These are phyloP conservation scores for Cactoblastis cactorum DNA, from an alignment of 2,888 invertebrate species.

Conservation along the genomic window DNA sequence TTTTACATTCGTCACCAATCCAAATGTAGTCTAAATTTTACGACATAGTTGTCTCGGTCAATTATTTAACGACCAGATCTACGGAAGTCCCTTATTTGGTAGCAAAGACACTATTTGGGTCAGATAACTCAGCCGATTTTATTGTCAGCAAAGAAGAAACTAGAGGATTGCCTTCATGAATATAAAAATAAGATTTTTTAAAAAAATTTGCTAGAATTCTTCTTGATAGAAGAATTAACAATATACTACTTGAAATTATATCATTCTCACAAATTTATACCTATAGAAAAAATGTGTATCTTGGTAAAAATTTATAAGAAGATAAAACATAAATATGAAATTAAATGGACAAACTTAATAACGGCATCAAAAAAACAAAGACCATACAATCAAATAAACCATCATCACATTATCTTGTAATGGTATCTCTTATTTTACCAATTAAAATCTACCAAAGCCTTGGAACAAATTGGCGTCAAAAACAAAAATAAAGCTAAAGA, in stretches of 20 bases:
- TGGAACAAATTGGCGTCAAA: background rate
- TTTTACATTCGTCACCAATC: constrained; percentile 20
- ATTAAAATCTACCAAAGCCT: background rate
- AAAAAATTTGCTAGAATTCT: too few species aligned
- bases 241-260: too few species aligned
- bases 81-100: constrained; percentile 64
- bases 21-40: constrained; percentile 32
- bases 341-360: too few species aligned
- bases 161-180: background rate
- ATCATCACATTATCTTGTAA: too few species aligned
- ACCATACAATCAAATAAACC: too few species aligned
- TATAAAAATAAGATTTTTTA: background rate
- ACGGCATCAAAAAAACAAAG: too few species aligned
- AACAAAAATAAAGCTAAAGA: constrained; percentile 19
- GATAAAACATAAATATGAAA: too few species aligned
- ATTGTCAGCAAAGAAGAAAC: background rate
- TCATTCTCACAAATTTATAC: too few species aligned
- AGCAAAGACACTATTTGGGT: constrained; percentile 27
- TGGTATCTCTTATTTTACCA: too few species aligned
- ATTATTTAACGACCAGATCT: constrained; percentile 55
- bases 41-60: constrained; percentile 36
- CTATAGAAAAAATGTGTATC: too few species aligned
- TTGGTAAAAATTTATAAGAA: too few species aligned
- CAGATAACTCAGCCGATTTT: background rate
- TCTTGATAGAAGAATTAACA: too few species aligned